Evolutionary conservation across 2,888 invertebrate genomes (phyloP).

Genomic region (Mantis religiosa): DNA sequence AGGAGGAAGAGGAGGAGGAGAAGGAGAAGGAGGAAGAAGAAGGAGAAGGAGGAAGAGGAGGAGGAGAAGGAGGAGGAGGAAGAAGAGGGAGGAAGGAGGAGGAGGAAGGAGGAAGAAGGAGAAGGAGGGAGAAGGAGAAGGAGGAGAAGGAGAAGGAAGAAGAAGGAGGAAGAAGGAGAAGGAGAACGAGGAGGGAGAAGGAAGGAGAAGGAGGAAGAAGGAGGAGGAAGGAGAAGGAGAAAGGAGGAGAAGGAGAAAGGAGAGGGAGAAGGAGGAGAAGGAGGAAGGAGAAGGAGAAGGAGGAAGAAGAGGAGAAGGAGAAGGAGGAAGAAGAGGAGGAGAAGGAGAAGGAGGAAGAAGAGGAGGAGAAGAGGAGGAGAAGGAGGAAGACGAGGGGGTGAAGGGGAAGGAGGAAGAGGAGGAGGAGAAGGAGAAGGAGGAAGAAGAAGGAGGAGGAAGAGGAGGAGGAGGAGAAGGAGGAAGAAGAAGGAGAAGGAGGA

Average conservation of each 20-base stretch:
- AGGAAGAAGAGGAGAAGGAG: not conserved
- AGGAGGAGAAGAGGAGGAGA: not conserved
- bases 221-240: not conserved
- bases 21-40: too few relatives aligned
- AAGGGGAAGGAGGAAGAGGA: not conserved
- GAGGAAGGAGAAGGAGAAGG: not conserved
- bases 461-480: not conserved
- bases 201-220: not conserved
- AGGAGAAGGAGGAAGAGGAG: too few relatives aligned
- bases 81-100: too few relatives aligned
- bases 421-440: not conserved
- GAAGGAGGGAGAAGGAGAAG: too few relatives aligned
- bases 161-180: not conserved
- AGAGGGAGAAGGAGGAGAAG: not conserved
- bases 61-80: too few relatives aligned
- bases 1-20: too few relatives aligned
- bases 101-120: too few relatives aligned
- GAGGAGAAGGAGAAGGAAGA: not conserved
- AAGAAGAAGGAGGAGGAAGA: not conserved
- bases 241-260: not conserved
- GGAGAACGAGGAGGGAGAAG: too few relatives aligned
- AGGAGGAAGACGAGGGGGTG: too few relatives aligned
- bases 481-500: not conserved
- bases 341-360: not conserved
- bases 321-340: not conserved